Conservation (phyloP, 2,888 invertebrate species). For the Theretra japonica region DNA sequence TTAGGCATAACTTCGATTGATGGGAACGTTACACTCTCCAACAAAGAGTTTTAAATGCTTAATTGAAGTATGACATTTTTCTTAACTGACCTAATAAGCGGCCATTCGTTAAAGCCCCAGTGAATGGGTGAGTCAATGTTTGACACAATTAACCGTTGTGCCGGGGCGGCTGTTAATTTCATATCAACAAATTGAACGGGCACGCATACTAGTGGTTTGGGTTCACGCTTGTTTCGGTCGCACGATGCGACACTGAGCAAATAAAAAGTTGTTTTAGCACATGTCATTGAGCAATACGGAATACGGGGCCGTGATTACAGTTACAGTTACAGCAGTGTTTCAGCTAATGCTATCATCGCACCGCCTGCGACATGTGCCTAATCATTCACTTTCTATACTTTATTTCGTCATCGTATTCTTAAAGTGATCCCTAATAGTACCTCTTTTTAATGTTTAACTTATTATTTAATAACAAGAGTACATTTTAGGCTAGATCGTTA, state of each 20-base stretch:
- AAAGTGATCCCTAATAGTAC: too few species aligned
- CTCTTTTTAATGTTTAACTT: too few species aligned
- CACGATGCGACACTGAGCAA: slow-evolving; percentile 27
- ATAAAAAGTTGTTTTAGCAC: slow-evolving; percentile 31
- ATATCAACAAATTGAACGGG: slow-evolving; percentile 50
- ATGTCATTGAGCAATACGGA: slow-evolving; percentile 22
- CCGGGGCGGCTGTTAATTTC: slow-evolving; percentile 49
- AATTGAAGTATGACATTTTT: slow-evolving; percentile 55
- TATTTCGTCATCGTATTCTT: too few species aligned
- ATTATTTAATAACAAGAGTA: too few species aligned
- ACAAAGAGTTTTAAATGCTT: slow-evolving; percentile 44
- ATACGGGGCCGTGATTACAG: slow-evolving; percentile 27
- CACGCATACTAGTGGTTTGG: slow-evolving; percentile 36
- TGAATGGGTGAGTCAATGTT: slow-evolving; percentile 57
- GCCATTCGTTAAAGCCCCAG: slow-evolving; percentile 45
- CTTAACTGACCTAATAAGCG: slow-evolving; percentile 53
- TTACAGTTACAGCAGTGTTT: slow-evolving; percentile 31
- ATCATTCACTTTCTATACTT: neutral
- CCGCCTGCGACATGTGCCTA: neutral
- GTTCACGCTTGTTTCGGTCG: slow-evolving; percentile 21
- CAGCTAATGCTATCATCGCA: slow-evolving; percentile 10
- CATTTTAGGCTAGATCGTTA: too few species aligned
- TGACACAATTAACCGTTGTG: slow-evolving; percentile 54
- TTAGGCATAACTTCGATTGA: slow-evolving; percentile 44
- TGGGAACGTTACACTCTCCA: slow-evolving; percentile 39